Percentiles rank a stretch among this genome's conserved stretches.
phyloP scores from a whole-genome alignment of 2,888 invertebrate species.

The Tenthredo distinguenda region DNA sequence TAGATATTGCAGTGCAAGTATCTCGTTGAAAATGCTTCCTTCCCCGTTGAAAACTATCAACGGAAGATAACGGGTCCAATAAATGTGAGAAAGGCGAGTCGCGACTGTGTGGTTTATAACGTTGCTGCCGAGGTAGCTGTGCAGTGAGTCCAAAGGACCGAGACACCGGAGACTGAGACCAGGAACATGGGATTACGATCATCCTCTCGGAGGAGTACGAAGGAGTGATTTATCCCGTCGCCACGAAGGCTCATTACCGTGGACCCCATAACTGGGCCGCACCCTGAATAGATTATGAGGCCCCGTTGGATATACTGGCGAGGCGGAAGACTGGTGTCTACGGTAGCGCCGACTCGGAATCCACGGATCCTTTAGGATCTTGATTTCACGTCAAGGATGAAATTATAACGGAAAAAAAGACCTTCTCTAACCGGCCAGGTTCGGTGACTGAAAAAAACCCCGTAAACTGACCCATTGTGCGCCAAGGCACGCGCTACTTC shows the following conservation, averaged over 20 bases:
- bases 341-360: conserved; percentile 45
- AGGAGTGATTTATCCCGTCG: conserved; percentile 74
- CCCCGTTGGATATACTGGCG: conserved; percentile 12
- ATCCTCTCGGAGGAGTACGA: conserved; percentile 65
- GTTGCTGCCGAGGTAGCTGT: conserved; percentile 14
- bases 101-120: background rate
- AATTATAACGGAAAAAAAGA: conserved; percentile 47
- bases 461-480: conserved; percentile 17
- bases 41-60: background rate
- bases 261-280: conserved; percentile 49
- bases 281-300: conserved; percentile 50
- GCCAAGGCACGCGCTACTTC: conserved; percentile 23
- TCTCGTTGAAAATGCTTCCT: background rate
- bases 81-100: background rate
- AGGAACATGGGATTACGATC: conserved; percentile 66
- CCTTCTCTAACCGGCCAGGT: background rate
- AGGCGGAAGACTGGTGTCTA: conserved; percentile 35
- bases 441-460: conserved; percentile 23
- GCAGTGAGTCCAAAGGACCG: background rate
- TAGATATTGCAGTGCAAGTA: background rate
- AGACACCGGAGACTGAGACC: conserved; percentile 9
- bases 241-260: conserved; percentile 55
- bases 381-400: conserved; percentile 49
- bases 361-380: conserved; percentile 41
- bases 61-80: background rate